Base-by-base conservation (phyloP, 2,888 invertebrate genomes). In the Eurytoma adleriae region DNA sequence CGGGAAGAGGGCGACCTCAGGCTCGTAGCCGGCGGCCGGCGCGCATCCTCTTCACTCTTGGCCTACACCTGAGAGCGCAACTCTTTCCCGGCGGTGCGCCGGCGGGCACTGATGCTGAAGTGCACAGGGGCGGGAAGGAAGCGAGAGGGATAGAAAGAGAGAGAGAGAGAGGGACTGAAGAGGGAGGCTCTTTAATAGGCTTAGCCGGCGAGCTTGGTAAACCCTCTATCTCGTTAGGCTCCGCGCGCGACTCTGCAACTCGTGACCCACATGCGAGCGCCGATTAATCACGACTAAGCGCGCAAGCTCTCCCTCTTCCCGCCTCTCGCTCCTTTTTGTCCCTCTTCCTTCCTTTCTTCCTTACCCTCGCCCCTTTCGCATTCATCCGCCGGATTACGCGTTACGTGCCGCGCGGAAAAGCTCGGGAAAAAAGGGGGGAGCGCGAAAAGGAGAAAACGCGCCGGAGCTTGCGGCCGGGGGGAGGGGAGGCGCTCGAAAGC, bases 201-300 rank as follows among this genome's bases (percentile, higher is more conserved):
- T 90, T 90, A 90, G 54, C 57, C 88, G 88, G 87, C 84, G 83
- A 27, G 84, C 87, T 86, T 85, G 86, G 86, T 86, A 87, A 89
- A 89, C 85, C 88, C 85, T 86, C 85, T 88, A 90, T 90, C 90
- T 87, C 87, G 88, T 90, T 90, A 90, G 87, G 80, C 82, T 82
- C 4, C 24, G 66, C 48, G 30, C 56, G 50, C 30, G 12, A 30
- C 24, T 48, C 82, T 88, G 87, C 86, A 87, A 88, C 90, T 90
- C 87, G 86, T 90, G 90, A 90, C 90, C 90, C 89, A 90, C 88
- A 90, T 90, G 89, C 86, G 85, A 71, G 57, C 86, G 84, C 84
- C 86, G 86, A 88, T 89, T 88, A 88, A 88, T 87, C 84, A 84
- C 83, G 75, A 71, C 76, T 80, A 72, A 76, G 80, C 75, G 61